Conservation (phyloP, 2,797 vertebrate species). For the Pantherophis vulpinus region DNA sequence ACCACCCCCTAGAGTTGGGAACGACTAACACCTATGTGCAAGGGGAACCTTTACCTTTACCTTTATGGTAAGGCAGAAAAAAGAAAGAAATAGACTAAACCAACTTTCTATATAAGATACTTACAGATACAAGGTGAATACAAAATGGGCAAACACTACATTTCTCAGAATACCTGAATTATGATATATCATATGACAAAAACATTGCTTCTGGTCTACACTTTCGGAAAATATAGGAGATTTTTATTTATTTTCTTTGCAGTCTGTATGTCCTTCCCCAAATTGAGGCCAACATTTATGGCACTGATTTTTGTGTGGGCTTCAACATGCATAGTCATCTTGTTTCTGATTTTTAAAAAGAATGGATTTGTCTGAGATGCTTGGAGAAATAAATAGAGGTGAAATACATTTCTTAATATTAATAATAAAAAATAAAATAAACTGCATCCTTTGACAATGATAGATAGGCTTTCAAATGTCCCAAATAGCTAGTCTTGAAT, state of each 20-base stretch:
- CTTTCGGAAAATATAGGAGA: background rate
- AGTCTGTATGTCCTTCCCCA: background rate
- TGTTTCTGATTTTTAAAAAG: background rate
- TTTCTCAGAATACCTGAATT: background rate
- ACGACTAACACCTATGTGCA: no score
- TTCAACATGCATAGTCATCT: background rate
- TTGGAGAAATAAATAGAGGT: background rate
- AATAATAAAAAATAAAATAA: background rate
- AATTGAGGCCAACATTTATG: background rate
- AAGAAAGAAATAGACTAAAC: no score
- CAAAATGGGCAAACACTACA: background rate
- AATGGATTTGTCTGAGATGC: background rate
- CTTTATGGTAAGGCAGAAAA: no score
- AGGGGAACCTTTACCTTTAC: no score
- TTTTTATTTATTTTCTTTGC: background rate
- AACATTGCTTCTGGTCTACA: background rate
- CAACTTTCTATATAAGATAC: background rate
- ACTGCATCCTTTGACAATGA: background rate
- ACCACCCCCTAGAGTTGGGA: no score
- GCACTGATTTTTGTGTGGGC: background rate
- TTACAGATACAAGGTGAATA: background rate
- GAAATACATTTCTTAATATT: background rate
- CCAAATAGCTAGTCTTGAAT: background rate
- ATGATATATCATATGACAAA: background rate
- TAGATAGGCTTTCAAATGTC: background rate